Percentiles rank a stretch among this genome's conserved stretches.
These are phyloP conservation scores for Armadillidium nasatum DNA, from an alignment of 1,140 invertebrate species.

Conservation along the genomic window DNA sequence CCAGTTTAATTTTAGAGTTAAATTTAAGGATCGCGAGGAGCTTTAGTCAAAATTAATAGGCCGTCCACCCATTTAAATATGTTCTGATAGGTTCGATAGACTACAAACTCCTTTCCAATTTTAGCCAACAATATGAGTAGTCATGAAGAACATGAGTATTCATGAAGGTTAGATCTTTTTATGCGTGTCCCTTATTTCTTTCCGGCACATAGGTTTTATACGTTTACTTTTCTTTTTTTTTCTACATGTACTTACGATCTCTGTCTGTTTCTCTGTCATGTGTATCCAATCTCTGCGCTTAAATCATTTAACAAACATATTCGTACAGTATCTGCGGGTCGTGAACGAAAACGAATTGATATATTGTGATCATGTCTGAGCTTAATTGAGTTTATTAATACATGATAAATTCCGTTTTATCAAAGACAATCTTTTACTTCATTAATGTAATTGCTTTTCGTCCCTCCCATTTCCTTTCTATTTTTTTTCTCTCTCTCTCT, in stretches of 20 bases:
- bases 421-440: not conserved
- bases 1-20: conserved; percentile 44
- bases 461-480: not conserved
- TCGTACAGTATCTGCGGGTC: not conserved
- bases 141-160: too few relatives aligned
- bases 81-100: conserved; percentile 26
- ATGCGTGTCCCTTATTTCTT: too few relatives aligned
- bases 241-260: not conserved
- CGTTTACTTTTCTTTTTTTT: not conserved
- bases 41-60: conserved; percentile 43
- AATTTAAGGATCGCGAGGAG: conserved; percentile 37
- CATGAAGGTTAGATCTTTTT: too few relatives aligned
- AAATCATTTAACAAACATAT: not conserved
- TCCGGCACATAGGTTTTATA: too few relatives aligned
- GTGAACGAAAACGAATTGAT: not conserved
- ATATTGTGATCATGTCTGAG: not conserved
- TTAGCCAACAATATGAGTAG: too few relatives aligned
- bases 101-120: too few relatives aligned
- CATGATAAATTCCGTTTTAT: not conserved
- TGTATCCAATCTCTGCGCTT: not conserved
- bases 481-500: not conserved
- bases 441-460: not conserved
- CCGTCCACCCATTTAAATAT: conserved; percentile 42
- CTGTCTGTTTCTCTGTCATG: conserved; percentile 6
- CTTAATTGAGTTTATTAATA: conserved; percentile 14